Percentiles rank a stretch among this genome's conserved stretches.
phyloP scores from a whole-genome alignment of 2,888 invertebrate species.

The Drosophila multiciliata region DNA sequence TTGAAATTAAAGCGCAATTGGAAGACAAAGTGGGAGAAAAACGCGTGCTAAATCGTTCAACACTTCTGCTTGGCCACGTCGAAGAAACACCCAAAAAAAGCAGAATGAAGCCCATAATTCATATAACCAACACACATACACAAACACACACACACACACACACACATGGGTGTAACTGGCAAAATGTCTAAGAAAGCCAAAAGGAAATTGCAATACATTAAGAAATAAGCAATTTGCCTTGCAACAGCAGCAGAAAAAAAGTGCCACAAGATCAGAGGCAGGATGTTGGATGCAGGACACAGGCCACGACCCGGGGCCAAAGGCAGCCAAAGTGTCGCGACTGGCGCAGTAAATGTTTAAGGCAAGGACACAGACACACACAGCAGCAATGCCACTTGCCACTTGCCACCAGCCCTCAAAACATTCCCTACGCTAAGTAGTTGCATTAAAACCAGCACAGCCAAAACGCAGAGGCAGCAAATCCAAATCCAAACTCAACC shows the following conservation, averaged over 20 bases:
- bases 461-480: constrained; percentile 54
- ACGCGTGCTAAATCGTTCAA: constrained; percentile 78
- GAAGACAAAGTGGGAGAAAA: constrained; percentile 46
- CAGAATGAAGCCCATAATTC: constrained; percentile 68
- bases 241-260: constrained; percentile 53
- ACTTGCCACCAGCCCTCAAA: constrained; percentile 1
- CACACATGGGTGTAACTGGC: constrained; percentile 12
- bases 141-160: constrained; percentile 9
- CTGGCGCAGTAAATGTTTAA: constrained; percentile 59
- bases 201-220: constrained; percentile 77
- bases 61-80: constrained; percentile 76
- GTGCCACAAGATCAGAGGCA: constrained; percentile 46
- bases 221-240: constrained; percentile 76
- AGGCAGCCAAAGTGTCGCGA: constrained; percentile 71
- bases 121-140: constrained; percentile 39
- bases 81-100: constrained; percentile 43
- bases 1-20: constrained; percentile 34
- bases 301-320: constrained; percentile 16
- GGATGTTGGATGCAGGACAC: constrained; percentile 16
- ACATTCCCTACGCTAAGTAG: constrained; percentile 64
- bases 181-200: constrained; percentile 73
- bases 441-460: constrained; percentile 73
- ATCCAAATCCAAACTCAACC: constrained; percentile 10
- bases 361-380: constrained; percentile 68
- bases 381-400: neutral